Evolutionary conservation across 1,140 invertebrate species (phyloP), one percentile per base, ranked within the genome.

Genomic region (Camponotus floridanus): DNA sequence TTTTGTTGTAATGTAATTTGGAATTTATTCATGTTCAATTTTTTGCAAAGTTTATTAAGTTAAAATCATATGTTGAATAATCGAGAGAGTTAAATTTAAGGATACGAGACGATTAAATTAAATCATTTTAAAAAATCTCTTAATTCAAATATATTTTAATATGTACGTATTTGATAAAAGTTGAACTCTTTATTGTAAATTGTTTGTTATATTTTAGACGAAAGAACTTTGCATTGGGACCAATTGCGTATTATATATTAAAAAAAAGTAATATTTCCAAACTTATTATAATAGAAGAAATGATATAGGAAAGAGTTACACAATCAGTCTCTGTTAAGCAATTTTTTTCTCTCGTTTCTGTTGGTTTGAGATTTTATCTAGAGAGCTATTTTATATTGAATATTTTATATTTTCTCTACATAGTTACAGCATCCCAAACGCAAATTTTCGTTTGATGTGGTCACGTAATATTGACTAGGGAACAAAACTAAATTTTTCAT

Each of bases 401-500:
- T 59, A 70, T 80, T 80, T 70, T 15, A 67, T 13, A 39, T 57
- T 36, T 65, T 13, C n/a, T 67, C 5, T 57, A 15, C 15, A 15
- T 21, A 9, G 59, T 21, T 45, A 13, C 15, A 42, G 18, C 42
- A 67, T 64, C 8, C 5, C 26, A 57, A 55, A 70, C 59, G 21
- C 64, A 70, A 70, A 45, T 71, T 45, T 80, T 57, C 21, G 15
- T 81, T 81, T 71, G 79, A 81, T 61, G 39, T 42, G 78, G 65
- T 61, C 39, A 55, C 70, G 15, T 81, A 39, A 59, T 81, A 71
- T 81, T 61, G 67, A 73, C 11, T 11, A 57, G 67, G 39, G 36
- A 81, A 61, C 71, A 31, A 71, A 42, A 57, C 9, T 81, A 81
- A 81, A 81, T 81, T 81, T 81, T 71, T 81, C 65, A 81, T n/a